Evolutionary conservation across 1,140 invertebrate genomes (phyloP).

Genomic region (Carcinoscorpius rotundicauda): DNA sequence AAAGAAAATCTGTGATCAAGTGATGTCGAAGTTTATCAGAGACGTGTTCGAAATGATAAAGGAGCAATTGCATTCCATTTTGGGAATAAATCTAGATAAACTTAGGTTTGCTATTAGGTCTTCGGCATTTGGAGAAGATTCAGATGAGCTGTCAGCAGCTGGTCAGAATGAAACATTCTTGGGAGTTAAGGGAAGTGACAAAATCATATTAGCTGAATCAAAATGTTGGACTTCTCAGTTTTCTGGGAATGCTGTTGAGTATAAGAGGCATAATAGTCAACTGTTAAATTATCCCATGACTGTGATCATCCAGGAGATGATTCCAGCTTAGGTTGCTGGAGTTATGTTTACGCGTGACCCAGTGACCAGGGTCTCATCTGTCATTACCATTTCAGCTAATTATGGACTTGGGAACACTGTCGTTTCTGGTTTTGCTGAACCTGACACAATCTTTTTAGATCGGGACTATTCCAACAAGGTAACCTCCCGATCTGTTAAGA

Average conservation of each 20-base stretch:
- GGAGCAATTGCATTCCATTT: not conserved
- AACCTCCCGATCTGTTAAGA: not conserved
- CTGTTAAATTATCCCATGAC: conserved; percentile 50
- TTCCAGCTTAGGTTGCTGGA: conserved; percentile 51
- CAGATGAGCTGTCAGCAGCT: conserved; percentile 33
- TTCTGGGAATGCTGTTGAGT: conserved; percentile 56
- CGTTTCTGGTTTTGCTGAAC: too few species aligned
- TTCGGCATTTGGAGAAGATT: conserved; percentile 58
- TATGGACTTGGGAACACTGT: conserved; percentile 56
- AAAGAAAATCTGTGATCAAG: too few species aligned
- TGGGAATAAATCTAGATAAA: not conserved
- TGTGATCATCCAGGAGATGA: conserved; percentile 67
- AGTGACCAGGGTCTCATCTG: conserved; percentile 46
- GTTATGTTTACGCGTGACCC: conserved; percentile 69
- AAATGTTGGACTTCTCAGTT: conserved; percentile 70
- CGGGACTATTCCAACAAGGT: not conserved
- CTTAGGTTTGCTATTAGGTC: conserved; percentile 41
- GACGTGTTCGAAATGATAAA: not conserved
- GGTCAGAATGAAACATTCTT: too few species aligned
- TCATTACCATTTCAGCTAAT: conserved; percentile 59
- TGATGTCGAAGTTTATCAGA: not conserved
- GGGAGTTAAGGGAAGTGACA: not conserved
- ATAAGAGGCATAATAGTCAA: conserved; percentile 53
- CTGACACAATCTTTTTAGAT: too few species aligned
- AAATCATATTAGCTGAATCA: conserved; percentile 45